Evolutionary conservation across 2,113 vertebrate genomes (phyloP).

Genomic region (Dasyornis broadbenti): DNA sequence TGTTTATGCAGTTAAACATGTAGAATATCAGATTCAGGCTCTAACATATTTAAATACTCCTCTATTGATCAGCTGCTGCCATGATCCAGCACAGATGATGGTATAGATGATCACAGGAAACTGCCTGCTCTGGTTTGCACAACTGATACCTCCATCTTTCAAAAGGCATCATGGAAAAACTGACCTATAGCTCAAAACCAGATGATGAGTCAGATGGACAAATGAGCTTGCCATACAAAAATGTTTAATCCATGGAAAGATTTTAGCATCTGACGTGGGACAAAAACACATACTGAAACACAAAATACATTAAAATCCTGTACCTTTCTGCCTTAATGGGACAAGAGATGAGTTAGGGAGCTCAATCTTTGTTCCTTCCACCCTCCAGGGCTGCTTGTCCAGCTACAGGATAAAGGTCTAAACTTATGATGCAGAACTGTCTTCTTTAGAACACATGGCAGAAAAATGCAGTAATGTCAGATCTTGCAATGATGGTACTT

Average conservation of each 20-base stretch:
- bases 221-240: neutral
- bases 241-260: neutral
- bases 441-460: neutral
- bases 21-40: slow-evolving; percentile 81
- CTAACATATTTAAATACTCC: slow-evolving; percentile 86
- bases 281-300: neutral
- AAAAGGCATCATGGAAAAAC: neutral
- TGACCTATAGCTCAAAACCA: neutral
- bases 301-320: neutral
- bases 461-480: neutral
- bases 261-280: neutral
- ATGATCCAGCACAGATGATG: slow-evolving; percentile 82
- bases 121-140: slow-evolving; percentile 57
- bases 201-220: neutral
- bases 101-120: slow-evolving; percentile 78
- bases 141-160: slow-evolving; percentile 32
- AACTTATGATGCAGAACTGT: neutral
- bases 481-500: neutral
- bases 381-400: neutral
- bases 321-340: neutral
- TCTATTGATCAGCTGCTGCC: slow-evolving; percentile 81
- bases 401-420: neutral
- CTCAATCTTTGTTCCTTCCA: neutral
- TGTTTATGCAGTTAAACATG: slow-evolving; percentile 79
- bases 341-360: neutral